Evolutionary conservation across 2,797 vertebrate species (phyloP).

Genomic region (Neosalanx taihuensis): DNA sequence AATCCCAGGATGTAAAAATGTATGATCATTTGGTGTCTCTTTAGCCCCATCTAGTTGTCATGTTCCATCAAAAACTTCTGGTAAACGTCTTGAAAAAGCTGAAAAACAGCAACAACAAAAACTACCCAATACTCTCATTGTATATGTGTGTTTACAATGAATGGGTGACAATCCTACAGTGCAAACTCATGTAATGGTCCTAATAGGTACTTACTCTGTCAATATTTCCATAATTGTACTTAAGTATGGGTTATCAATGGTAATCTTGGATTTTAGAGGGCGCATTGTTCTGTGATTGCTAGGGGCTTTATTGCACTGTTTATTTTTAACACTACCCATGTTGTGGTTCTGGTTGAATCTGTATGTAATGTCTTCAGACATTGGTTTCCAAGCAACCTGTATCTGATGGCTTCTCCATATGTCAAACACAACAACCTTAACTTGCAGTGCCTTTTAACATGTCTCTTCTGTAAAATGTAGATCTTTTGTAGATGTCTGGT

Average conservation of each 20-base stretch:
- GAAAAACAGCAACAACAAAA: background rate
- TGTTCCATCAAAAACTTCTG: background rate
- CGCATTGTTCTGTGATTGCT: slow-evolving; percentile 57
- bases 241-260: background rate
- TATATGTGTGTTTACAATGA: no score
- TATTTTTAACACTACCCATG: slow-evolving; percentile 27
- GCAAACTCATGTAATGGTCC: background rate
- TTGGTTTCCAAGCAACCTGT: slow-evolving; percentile 56
- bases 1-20: background rate
- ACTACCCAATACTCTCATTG: background rate
- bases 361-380: slow-evolving; percentile 34
- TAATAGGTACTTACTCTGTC: background rate
- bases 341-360: slow-evolving; percentile 41
- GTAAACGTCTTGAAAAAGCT: background rate
- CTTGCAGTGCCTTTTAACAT: slow-evolving; percentile 10
- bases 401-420: slow-evolving; percentile 38
- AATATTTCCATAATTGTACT: background rate
- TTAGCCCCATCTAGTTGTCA: background rate
- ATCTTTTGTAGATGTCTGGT: background rate
- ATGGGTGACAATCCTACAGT: background rate
- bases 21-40: background rate
- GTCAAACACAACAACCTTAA: background rate
- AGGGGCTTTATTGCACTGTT: slow-evolving; percentile 45
- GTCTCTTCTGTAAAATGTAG: background rate
- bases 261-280: slow-evolving; percentile 7